Base-by-base conservation (phyloP, 2,113 vertebrate genomes). In the Etia nguti region DNA sequence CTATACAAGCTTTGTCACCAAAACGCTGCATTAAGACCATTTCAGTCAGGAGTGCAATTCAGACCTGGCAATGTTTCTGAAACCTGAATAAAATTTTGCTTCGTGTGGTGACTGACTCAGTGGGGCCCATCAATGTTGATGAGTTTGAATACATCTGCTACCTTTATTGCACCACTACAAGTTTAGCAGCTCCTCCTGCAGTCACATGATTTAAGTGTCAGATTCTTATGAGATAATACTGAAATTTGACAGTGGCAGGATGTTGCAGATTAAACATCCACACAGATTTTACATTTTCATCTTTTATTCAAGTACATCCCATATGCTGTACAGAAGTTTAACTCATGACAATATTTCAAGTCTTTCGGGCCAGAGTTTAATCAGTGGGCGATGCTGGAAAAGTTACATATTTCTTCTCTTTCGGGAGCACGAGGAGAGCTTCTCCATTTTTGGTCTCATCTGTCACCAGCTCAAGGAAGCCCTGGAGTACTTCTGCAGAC, bases 391-490 rank as follows among this genome's bases (percentile, higher is more conserved):
- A 73, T 38, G 34, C 10, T 15, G 90, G 87, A 38, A 95, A 95
- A 3, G 20, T 18, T 3, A 38, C 10, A 2, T 92, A 95, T 12
- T 1, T 4, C 1, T 29, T 77, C 29, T 16, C 65, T 1, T 41
- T 22, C 0, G 13, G 6, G 0, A 6, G 1, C 7, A 95, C 16
- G 46, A 93, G 1, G 10, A 94, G 56, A 18, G 89, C 92, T 2
- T 93, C 82, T 12, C 96, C 93, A 2, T 94, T 95, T 90, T 92
- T 95, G 3, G 88, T 93, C 38, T 95, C 93, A 15, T 96, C 94
- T 1, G 43, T 91, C 60, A 94, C 80, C 24, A 96, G 85, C 73
- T 95, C 82, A 9, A 95, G 84, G 81, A 95, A 4, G 29, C 22
- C 7, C 31, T 94, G 81, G 0, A 90, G 93, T 0, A 96, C 90